phyloP scores from a whole-genome alignment of 1,140 invertebrate genomes.

The Chrysoperla carnea region DNA sequence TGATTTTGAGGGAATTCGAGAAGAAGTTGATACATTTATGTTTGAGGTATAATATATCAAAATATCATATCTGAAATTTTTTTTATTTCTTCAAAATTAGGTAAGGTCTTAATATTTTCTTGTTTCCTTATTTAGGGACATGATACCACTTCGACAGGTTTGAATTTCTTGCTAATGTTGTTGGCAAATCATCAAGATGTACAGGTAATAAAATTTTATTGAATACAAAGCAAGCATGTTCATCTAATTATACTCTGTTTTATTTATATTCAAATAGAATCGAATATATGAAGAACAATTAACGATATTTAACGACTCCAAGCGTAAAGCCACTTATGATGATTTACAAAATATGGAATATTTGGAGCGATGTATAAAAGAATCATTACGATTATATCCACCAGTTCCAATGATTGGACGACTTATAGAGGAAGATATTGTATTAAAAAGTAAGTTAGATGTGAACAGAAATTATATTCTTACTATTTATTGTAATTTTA shows the following conservation, averaged over 20 bases:
- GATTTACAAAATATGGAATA: constrained; percentile 43
- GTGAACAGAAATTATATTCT: constrained; percentile 9
- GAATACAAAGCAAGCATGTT: no score
- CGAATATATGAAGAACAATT: constrained; percentile 30
- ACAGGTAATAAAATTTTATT: constrained; percentile 2
- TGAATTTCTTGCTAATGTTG: constrained; percentile 5
- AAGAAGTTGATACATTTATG: constrained; percentile 73
- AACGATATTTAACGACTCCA: constrained; percentile 7
- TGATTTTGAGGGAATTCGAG: constrained; percentile 45
- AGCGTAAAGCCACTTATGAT: constrained; percentile 21
- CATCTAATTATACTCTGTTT: no score
- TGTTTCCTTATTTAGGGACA: constrained; percentile 3
- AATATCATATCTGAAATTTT: no score
- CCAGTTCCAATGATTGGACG: constrained; percentile 48
- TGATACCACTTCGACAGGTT: constrained; percentile 7
- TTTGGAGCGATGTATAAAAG: constrained; percentile 42
- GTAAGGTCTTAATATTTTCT: no score
- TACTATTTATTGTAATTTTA: no score
- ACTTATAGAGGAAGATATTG: constrained; percentile 25
- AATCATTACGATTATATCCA: constrained; percentile 43
- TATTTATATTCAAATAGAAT: constrained; percentile 15
- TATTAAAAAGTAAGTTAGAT: constrained; percentile 4
- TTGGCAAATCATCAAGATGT: constrained; percentile 6
- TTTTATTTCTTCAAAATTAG: no score
- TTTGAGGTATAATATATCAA: constrained; percentile 37